These are phyloP conservation scores for Scaptomyza graminum DNA, from an alignment of 1,140 invertebrate genomes.

Conservation along the genomic window DNA sequence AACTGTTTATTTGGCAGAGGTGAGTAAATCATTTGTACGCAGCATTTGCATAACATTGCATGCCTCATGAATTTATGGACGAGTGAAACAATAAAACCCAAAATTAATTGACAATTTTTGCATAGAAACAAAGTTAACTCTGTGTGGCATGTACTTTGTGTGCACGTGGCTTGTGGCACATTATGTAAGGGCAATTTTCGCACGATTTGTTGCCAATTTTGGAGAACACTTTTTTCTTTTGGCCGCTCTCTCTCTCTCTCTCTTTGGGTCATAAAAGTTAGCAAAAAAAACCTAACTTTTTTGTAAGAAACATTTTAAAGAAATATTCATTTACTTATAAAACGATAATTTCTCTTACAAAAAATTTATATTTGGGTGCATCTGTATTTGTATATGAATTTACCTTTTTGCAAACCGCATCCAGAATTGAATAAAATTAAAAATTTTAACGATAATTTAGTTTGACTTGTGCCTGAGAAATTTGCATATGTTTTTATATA, in stretches of 20 bases:
- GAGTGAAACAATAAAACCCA: conserved; percentile 62
- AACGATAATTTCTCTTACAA: conserved; percentile 41
- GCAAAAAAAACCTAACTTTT: too few species aligned
- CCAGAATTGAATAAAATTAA: conserved; percentile 27
- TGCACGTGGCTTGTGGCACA: not conserved
- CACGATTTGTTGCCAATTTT: conserved; percentile 69
- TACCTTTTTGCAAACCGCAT: conserved; percentile 10
- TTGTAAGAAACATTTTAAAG: too few species aligned
- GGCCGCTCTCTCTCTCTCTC: not conserved
- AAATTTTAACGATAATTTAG: conserved; percentile 11
- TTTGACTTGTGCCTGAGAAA: conserved; percentile 17
- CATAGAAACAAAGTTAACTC: conserved; percentile 28
- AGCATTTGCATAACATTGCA: conserved; percentile 28
- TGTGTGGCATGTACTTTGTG: not conserved
- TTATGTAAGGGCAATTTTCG: conserved; percentile 45
- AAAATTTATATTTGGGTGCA: conserved; percentile 19
- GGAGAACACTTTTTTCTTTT: not conserved
- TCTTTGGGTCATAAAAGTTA: not conserved
- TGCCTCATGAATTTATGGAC: conserved; percentile 28
- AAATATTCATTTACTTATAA: conserved; percentile 59
- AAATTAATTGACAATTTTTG: conserved; percentile 73
- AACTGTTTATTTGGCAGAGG: not conserved
- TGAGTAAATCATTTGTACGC: conserved; percentile 27
- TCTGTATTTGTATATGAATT: conserved; percentile 4
- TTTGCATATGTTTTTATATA: not conserved